A percentile compares a stretch with the other conserved stretches of the same genome.
Evolutionary conservation across 1,140 invertebrate species (phyloP).

Genomic region (Drosophila pandora): DNA sequence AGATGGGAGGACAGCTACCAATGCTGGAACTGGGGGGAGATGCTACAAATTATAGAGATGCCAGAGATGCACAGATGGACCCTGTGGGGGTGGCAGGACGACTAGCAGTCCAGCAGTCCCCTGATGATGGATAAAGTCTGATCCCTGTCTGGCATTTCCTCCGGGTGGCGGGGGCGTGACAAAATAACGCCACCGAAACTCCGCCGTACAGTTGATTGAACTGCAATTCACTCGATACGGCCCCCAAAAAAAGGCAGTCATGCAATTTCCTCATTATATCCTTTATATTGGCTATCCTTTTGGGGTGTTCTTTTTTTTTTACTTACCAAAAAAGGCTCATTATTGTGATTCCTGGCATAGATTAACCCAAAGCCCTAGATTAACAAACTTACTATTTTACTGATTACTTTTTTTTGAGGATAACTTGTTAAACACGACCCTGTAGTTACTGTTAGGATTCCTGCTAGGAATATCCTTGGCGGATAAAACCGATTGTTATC

Average conservation of each 20-base stretch:
- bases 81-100: neutral
- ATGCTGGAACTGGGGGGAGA: too few relatives aligned
- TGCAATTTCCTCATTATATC: conserved; percentile 17
- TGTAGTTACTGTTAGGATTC: too few relatives aligned
- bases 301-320: neutral
- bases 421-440: too few relatives aligned
- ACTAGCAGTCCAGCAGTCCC: neutral
- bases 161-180: conserved; percentile 21
- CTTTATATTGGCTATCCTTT: neutral
- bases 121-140: conserved; percentile 14
- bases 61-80: neutral
- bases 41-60: too few relatives aligned
- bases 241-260: conserved; percentile 5
- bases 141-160: conserved; percentile 8
- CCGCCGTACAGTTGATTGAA: conserved; percentile 35
- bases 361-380: neutral
- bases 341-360: neutral
- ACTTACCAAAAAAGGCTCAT: neutral
- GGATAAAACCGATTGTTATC: too few relatives aligned
- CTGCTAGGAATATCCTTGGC: too few relatives aligned
- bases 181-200: conserved; percentile 3
- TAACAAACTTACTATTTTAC: neutral
- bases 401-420: neutral
- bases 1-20: neutral
- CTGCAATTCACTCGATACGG: conserved; percentile 11